phyloP scores from a whole-genome alignment of 2,113 vertebrate genomes.

The Aegithalos caudatus region DNA sequence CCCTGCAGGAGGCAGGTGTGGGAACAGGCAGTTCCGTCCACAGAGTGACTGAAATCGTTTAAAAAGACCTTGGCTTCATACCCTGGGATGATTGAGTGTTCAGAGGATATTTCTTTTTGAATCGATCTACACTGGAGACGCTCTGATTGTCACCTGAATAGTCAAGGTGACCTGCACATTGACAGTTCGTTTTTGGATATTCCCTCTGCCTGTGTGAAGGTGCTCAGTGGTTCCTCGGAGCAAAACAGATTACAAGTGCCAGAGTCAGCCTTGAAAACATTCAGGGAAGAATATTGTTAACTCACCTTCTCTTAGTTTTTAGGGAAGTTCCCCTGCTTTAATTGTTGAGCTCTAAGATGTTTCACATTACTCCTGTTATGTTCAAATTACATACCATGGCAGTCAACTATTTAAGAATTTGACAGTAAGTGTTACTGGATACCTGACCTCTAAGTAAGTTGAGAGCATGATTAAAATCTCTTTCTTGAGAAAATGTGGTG shows the following conservation, averaged over 20 bases:
- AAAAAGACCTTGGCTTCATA: neutral
- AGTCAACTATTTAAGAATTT: conserved; percentile 2
- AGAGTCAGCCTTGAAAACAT: neutral
- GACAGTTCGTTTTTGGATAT: neutral
- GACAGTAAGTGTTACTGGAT: conserved; percentile 7
- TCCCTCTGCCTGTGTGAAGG: neutral
- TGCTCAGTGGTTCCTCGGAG: neutral
- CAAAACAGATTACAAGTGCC: neutral
- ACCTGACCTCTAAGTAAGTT: conserved; percentile 3
- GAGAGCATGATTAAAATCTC: neutral
- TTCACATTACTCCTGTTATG: neutral
- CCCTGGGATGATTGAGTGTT: neutral
- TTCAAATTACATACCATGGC: conserved; percentile 17
- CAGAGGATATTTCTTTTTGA: neutral
- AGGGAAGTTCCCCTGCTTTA: neutral
- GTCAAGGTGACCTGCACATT: conserved; percentile 16
- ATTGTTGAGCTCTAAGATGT: neutral
- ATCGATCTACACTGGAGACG: neutral
- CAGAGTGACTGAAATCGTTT: neutral
- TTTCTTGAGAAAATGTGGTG: neutral
- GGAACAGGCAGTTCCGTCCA: neutral
- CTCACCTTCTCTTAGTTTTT: neutral
- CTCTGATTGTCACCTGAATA: neutral
- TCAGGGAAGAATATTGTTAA: neutral
- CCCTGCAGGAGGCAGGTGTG: neutral